A percentile compares a stretch with the other conserved stretches of the same genome.
Evolutionary conservation across 30 jellyfish, hydroid and myxozoan genomes (phyloP).

Genomic region (Sanderia malayensis): DNA sequence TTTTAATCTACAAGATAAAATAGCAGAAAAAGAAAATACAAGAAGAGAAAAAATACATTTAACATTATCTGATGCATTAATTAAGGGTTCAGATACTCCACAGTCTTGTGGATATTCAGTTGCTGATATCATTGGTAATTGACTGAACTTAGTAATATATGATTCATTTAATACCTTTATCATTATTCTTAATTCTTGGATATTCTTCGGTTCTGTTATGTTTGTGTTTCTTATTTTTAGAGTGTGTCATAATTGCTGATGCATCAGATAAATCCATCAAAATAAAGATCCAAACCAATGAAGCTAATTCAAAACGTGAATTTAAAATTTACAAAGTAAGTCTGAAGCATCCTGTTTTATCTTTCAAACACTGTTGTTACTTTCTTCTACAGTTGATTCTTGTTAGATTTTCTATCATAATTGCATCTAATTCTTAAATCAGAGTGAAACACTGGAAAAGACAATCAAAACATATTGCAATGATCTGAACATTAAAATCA

Average conservation of each 20-base stretch:
- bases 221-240: too few relatives aligned
- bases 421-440: too few relatives aligned
- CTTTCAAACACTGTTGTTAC: too few relatives aligned
- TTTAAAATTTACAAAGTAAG: conserved; percentile 34
- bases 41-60: conserved; percentile 31
- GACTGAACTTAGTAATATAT: too few relatives aligned
- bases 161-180: too few relatives aligned
- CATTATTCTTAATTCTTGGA: too few relatives aligned
- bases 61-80: conserved; percentile 11
- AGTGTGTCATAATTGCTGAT: conserved; percentile 43
- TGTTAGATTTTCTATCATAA: too few relatives aligned
- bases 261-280: neutral
- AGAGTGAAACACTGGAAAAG: conserved; percentile 33
- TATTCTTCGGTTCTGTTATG: too few relatives aligned
- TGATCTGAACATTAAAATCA: neutral
- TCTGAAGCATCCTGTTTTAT: too few relatives aligned
- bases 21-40: conserved; percentile 30
- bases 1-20: conserved; percentile 9
- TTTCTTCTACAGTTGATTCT: too few relatives aligned
- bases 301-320: conserved; percentile 46
- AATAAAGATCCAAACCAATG: conserved; percentile 43
- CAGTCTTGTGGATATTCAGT: conserved; percentile 17
- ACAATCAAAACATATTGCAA: conserved; percentile 27
- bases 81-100: conserved; percentile 44
- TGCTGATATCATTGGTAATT: conserved; percentile 56